Conservation (phyloP, 2,797 vertebrate genomes). For the Myripristis murdjan region DNA sequence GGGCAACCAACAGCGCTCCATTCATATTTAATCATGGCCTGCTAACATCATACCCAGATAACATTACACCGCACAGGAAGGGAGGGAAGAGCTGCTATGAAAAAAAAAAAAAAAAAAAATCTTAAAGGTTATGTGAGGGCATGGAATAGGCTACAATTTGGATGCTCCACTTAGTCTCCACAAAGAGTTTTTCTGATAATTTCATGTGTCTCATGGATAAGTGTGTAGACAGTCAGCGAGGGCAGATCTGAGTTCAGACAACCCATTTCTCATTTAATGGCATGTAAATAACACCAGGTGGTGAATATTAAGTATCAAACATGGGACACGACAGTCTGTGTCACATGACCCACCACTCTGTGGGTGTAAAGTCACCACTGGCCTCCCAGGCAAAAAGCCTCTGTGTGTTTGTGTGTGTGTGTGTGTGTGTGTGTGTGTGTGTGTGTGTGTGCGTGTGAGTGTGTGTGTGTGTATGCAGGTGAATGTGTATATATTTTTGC, state of each 20-base stretch:
- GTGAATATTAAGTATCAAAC: slow-evolving; percentile 86
- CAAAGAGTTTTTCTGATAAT: slow-evolving; percentile 26
- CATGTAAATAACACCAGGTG: slow-evolving; percentile 86
- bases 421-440: slow-evolving; percentile 18
- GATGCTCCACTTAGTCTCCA: slow-evolving; percentile 3
- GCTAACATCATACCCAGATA: slow-evolving; percentile 76
- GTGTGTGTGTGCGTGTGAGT: slow-evolving; percentile 27
- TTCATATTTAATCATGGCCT: slow-evolving; percentile 88
- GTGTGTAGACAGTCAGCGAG: slow-evolving; percentile 32
- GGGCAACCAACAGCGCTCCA: slow-evolving; percentile 79
- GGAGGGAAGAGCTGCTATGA: slow-evolving; percentile 24
- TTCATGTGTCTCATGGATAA: slow-evolving; percentile 40
- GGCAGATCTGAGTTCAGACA: slow-evolving; percentile 25
- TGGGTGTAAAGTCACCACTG: slow-evolving; percentile 78
- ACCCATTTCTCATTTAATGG: slow-evolving; percentile 71
- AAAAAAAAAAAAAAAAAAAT: slow-evolving; percentile 30
- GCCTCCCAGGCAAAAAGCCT: slow-evolving; percentile 67
- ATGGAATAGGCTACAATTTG: not conserved
- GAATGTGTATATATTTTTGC: not conserved
- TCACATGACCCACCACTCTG: slow-evolving; percentile 76
- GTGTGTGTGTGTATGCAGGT: too few species aligned
- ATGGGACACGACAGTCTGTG: slow-evolving; percentile 72
- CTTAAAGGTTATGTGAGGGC: not conserved
- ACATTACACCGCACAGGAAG: slow-evolving; percentile 74
- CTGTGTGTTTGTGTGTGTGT: slow-evolving; percentile 44